Evolutionary conservation across 2,888 invertebrate species (phyloP).

Genomic region (Steinernema scapterisci): DNA sequence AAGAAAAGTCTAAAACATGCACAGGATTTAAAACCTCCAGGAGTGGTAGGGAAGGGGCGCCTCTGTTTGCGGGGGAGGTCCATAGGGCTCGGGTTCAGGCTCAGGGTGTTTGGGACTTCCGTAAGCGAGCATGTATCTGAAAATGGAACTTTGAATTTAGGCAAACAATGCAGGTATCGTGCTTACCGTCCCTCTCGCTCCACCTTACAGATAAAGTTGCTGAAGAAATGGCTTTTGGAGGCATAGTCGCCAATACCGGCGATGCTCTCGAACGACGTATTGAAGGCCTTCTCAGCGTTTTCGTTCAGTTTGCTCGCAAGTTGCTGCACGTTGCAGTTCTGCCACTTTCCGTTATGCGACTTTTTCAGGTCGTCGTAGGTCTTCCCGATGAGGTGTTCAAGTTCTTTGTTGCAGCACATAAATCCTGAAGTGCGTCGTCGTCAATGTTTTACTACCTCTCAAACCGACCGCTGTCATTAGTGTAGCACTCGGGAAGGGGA

Average conservation of each 20-base stretch:
- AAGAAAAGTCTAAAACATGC: too few relatives aligned
- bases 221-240: slow-evolving; percentile 58
- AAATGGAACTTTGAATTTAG: neutral
- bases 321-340: slow-evolving; percentile 59
- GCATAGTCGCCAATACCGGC: slow-evolving; percentile 61
- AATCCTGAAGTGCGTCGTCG: slow-evolving; percentile 45
- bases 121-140: slow-evolving; percentile 50
- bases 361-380: slow-evolving; percentile 39
- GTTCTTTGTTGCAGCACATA: slow-evolving; percentile 64
- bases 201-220: slow-evolving; percentile 56
- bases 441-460: neutral
- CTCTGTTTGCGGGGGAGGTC: slow-evolving; percentile 10
- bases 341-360: slow-evolving; percentile 37
- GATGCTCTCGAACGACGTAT: slow-evolving; percentile 61
- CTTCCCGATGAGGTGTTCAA: slow-evolving; percentile 60
- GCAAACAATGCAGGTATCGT: neutral
- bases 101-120: slow-evolving; percentile 50
- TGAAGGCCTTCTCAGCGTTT: slow-evolving; percentile 49
- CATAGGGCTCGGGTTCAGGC: slow-evolving; percentile 2
- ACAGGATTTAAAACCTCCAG: neutral
- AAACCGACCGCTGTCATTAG: slow-evolving; percentile 52
- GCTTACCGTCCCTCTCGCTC: slow-evolving; percentile 47
- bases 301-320: slow-evolving; percentile 53
- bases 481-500: slow-evolving; percentile 62
- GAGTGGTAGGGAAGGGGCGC: neutral